Evolutionary conservation across 2,888 invertebrate genomes (phyloP).

Genomic region (Ectemnius lituratus): DNA sequence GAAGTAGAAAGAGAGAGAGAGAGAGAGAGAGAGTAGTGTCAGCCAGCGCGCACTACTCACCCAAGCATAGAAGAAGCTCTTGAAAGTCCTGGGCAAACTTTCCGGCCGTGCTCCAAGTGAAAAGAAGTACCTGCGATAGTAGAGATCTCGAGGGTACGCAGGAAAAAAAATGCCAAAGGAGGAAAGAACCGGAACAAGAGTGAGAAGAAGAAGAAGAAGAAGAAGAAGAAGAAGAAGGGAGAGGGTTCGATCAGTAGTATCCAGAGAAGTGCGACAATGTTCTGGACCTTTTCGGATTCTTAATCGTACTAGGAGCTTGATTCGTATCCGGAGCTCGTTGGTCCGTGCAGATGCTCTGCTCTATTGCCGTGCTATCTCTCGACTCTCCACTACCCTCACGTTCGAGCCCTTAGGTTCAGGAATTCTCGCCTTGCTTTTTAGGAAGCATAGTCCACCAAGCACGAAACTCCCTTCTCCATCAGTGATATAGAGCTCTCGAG

Average conservation of each 20-base stretch:
- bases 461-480: not conserved
- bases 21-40: no score
- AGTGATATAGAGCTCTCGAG: not conserved
- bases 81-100: no score
- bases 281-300: slow-evolving; percentile 36
- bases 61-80: no score
- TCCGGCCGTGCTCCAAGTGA: no score
- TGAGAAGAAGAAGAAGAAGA: not conserved
- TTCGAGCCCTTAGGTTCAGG: not conserved
- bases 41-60: no score
- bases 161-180: not conserved
- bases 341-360: slow-evolving; percentile 49
- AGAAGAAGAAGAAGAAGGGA: no score
- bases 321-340: slow-evolving; percentile 50
- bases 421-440: no score
- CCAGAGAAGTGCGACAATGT: not conserved
- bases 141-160: not conserved
- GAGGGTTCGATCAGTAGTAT: slow-evolving; percentile 32
- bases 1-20: no score
- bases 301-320: slow-evolving; percentile 49
- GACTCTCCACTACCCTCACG: slow-evolving; percentile 5
- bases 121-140: no score
- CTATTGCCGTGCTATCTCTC: slow-evolving; percentile 42
- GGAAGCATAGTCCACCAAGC: no score
- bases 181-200: slow-evolving; percentile 33